Base-by-base conservation (phyloP, 2,888 invertebrate genomes). In the Galerucella pusilla region DNA sequence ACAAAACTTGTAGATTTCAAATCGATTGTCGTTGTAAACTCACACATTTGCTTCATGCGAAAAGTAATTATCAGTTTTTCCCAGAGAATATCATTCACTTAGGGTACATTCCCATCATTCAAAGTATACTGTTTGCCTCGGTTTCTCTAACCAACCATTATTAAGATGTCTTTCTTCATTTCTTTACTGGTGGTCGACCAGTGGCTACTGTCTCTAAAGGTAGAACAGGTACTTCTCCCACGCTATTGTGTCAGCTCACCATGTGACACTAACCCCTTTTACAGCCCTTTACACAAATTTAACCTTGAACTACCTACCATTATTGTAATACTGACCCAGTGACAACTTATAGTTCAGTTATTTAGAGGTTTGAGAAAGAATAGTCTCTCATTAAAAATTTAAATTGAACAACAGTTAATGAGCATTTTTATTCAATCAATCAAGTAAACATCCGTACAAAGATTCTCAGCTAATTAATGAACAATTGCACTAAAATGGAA, bases 141-240 rank as follows among this genome's bases (percentile, higher is more conserved):
- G 16, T 70, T 70, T 52, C 57, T 49, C 16, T 54, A 63, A 63
- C 63, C 2, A 49, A 64, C 25, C 35, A 70, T 63, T 70, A 63
- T 54, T 64, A 20, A 57, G 71, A 71, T 71, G 71, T 71, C 71
- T 67, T 42, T 42, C 25, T 63, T 46, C 60, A 60, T 54, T 60
- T 64, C 54, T 70, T 20, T 61, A 66, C 60, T 66, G 72, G 72
- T 72, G 72, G 72, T 72, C 72, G 66, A 4, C 52, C 45, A 59
- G 72, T 72, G 66, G 66, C 72, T 60, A 60, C 60, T 60, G 66
- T 60, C 52, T 49, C 49, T 59, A 49, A 46, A 66, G 71, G 71
- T 59, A 49, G 5, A 35, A 80, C 80, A 80, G 80, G 79, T 80
- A 81, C 80, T 73, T 78, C 82, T 81, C 82, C 81, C 80, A 81